Evolutionary conservation across 1,140 invertebrate species (phyloP), one percentile per base, ranked within the genome.

Genomic region (Apis mellifera): DNA sequence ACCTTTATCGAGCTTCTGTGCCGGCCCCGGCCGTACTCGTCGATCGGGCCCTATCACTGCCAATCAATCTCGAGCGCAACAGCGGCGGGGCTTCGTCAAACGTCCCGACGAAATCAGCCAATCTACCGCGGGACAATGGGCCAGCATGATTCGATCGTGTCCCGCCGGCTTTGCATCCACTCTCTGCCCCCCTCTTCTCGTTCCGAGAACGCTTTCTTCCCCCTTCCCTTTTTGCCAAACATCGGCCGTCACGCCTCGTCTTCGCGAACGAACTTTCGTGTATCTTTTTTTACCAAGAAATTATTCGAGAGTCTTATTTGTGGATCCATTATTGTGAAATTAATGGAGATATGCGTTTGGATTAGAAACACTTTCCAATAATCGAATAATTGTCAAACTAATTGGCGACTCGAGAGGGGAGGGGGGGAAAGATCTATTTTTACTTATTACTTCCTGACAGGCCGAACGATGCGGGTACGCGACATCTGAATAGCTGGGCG

Each of bases 371-470:
- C n/a, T n/a, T n/a, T n/a, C n/a, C n/a, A n/a, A n/a, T n/a, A n/a
- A 70, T 68, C 60, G 57, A 72, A 76, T 91, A 92, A 91, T 91
- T 89, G 90, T 85, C 64, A 32, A 85, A 87, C 86, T 91, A 92
- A 92, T 92, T 90, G 84, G 83, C 75, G 86, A 59, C 70, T 86
- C 72, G 83, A 85, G 88, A 76, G 65, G 59, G 83, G 78, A 89
- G 83, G 78, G 88, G 78, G 65, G 59, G 83, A 80, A 89, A 84
- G 78, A 85, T 81, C 82, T 89, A 90, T 92, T 93, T 93, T 92
- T 90, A 91, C 90, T 92, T 92, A 90, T 93, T 93, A 92, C 91
- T 91, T 92, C 89, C 88, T 88, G 83, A 86, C 83, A 82, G 81
- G 68, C 70, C 74, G 84, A 74, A 82, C 84, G 77, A 78, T 86